Percentiles rank a stretch among this genome's conserved stretches.
Evolutionary conservation across 2,888 invertebrate species (phyloP).

Genomic region (Thelaira solivaga): DNA sequence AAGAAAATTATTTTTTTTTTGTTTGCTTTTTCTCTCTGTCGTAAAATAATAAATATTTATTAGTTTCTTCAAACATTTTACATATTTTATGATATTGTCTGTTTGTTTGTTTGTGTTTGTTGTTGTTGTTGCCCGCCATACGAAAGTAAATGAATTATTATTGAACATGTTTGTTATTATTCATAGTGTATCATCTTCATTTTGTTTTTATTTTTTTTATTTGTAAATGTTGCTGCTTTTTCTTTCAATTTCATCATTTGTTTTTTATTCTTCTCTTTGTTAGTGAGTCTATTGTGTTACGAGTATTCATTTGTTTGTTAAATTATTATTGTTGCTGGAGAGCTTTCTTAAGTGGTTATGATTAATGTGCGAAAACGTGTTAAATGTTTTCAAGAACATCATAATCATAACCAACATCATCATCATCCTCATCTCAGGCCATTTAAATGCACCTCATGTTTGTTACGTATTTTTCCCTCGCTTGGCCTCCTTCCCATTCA

Average conservation of each 20-base stretch:
- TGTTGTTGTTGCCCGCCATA: neutral
- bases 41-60: conserved; percentile 66
- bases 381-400: conserved; percentile 52
- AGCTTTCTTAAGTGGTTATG: conserved; percentile 64
- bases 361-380: conserved; percentile 66
- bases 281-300: conserved; percentile 32
- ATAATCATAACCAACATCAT: too few relatives aligned
- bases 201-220: conserved; percentile 7
- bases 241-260: conserved; percentile 8
- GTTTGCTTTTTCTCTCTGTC: conserved; percentile 48
- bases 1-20: neutral
- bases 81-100: too few relatives aligned
- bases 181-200: conserved; percentile 45
- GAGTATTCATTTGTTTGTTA: conserved; percentile 32
- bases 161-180: conserved; percentile 41
- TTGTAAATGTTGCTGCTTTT: conserved; percentile 6
- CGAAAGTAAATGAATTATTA: neutral
- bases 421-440: too few relatives aligned
- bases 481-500: too few relatives aligned
- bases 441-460: too few relatives aligned
- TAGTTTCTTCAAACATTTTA: conserved; percentile 60
- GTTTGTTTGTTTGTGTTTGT: conserved; percentile 19
- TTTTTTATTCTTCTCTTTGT: conserved; percentile 23
- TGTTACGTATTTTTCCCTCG: too few relatives aligned
- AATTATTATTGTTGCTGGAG: conserved; percentile 51